phyloP scores from a whole-genome alignment of 2,888 invertebrate species.

The Eretmocerus hayati region DNA sequence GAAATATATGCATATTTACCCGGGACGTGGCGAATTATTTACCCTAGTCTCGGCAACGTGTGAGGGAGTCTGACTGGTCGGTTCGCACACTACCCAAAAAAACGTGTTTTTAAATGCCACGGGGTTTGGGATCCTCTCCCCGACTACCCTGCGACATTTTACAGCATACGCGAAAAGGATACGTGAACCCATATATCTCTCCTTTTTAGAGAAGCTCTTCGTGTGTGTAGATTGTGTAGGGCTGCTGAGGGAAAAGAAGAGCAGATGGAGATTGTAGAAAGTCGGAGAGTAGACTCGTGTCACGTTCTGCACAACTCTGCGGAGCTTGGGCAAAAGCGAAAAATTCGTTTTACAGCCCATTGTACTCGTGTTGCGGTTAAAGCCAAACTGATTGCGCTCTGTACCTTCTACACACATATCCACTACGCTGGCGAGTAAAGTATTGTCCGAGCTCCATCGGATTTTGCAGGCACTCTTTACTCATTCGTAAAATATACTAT shows the following conservation, averaged over 20 bases:
- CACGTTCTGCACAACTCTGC: not conserved
- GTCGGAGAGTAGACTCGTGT: too few species aligned
- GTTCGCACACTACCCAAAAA: too few species aligned
- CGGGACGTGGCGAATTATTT: slow-evolving; percentile 22
- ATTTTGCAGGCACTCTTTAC: not conserved
- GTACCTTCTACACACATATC: too few species aligned
- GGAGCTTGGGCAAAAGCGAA: slow-evolving; percentile 16
- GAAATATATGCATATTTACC: slow-evolving; percentile 21
- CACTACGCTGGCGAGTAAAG: slow-evolving; percentile 3
- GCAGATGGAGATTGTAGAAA: too few species aligned
- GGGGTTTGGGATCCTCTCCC: too few species aligned
- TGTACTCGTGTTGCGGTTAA: slow-evolving; percentile 22
- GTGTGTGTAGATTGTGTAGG: too few species aligned
- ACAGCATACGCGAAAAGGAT: too few species aligned
- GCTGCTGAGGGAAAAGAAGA: too few species aligned
- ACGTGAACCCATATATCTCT: too few species aligned
- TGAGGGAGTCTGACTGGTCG: too few species aligned
- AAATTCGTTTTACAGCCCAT: slow-evolving; percentile 24
- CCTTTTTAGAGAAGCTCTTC: too few species aligned
- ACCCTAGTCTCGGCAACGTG: slow-evolving; percentile 12
- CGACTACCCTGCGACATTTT: too few species aligned
- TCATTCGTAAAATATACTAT: not conserved
- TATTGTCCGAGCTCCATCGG: slow-evolving; percentile 19
- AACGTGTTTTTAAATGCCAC: slow-evolving; percentile 21
- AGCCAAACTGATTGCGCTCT: slow-evolving; percentile 22